phyloP scores from a whole-genome alignment of 2,888 invertebrate species.

The Pelosia muscerda region DNA sequence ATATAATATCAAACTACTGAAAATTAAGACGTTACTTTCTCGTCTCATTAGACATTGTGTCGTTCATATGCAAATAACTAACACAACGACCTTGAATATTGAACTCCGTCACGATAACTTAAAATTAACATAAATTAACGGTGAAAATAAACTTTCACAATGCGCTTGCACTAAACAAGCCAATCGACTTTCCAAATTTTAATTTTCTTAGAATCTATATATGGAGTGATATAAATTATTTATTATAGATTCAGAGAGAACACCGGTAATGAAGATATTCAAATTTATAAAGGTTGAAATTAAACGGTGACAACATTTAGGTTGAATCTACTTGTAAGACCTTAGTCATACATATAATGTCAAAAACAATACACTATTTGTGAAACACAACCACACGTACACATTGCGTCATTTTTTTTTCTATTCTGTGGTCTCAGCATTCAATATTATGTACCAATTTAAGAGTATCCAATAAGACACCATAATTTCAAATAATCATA shows the following conservation, averaged over 20 bases:
- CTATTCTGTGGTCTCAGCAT: not conserved
- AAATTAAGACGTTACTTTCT: conserved; percentile 4
- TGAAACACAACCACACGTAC: not conserved
- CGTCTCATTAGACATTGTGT: conserved; percentile 10
- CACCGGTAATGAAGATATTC: not conserved
- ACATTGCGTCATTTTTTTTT: not conserved
- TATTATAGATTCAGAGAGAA: not conserved
- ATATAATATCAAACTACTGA: conserved; percentile 21
- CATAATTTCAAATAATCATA: not conserved
- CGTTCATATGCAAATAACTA: conserved; percentile 33
- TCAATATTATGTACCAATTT: not conserved
- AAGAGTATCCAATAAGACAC: conserved; percentile 11
- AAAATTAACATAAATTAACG: conserved; percentile 69
- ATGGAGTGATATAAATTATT: not conserved
- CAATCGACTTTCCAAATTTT: conserved; percentile 42
- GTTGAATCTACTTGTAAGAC: not conserved
- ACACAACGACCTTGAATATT: conserved; percentile 69
- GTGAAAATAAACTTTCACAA: conserved; percentile 73
- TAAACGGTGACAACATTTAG: not conserved
- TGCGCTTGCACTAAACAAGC: conserved; percentile 26
- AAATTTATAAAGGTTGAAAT: not conserved
- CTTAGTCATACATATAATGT: not conserved
- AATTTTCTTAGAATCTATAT: not conserved
- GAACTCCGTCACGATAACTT: conserved; percentile 64
- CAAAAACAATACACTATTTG: not conserved